Conservation (phyloP, 2,797 vertebrate genomes). For the Ctenopoma kingsleyae region DNA sequence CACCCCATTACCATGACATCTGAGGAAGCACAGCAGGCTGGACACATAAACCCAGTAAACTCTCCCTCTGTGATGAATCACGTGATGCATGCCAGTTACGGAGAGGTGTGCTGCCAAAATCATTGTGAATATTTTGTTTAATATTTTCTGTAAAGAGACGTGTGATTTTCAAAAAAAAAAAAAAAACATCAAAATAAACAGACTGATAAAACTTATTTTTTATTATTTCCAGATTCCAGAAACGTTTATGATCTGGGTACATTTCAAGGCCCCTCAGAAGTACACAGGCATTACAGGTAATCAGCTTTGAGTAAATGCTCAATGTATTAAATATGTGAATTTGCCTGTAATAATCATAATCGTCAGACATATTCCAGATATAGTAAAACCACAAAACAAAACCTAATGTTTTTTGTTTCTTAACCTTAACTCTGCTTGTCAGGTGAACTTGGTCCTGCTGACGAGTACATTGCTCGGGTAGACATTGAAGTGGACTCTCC, state of each 20-base stretch:
- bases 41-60: slow-evolving; percentile 76
- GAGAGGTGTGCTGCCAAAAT: slow-evolving; percentile 84
- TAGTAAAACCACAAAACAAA: background rate
- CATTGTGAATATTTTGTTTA: background rate
- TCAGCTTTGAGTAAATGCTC: background rate
- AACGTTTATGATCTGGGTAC: slow-evolving; percentile 91
- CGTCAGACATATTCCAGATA: background rate
- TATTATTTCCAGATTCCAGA: slow-evolving; percentile 87
- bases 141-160: background rate
- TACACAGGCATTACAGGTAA: slow-evolving; percentile 88
- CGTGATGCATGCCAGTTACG: slow-evolving; percentile 91
- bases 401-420: background rate
- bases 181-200: background rate
- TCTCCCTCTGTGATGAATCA: slow-evolving; percentile 92
- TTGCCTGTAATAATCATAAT: background rate
- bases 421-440: background rate
- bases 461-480: slow-evolving; percentile 91
- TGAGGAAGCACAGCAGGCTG: slow-evolving; percentile 72
- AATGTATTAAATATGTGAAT: background rate
- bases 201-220: slow-evolving; percentile 9
- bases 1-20: slow-evolving; percentile 80
- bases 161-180: background rate
- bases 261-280: slow-evolving; percentile 92
- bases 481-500: slow-evolving; percentile 96
- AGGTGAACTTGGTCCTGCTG: slow-evolving; percentile 88